Evolutionary conservation across 2,888 invertebrate species (phyloP).

Genomic region (Acleris cristana): DNA sequence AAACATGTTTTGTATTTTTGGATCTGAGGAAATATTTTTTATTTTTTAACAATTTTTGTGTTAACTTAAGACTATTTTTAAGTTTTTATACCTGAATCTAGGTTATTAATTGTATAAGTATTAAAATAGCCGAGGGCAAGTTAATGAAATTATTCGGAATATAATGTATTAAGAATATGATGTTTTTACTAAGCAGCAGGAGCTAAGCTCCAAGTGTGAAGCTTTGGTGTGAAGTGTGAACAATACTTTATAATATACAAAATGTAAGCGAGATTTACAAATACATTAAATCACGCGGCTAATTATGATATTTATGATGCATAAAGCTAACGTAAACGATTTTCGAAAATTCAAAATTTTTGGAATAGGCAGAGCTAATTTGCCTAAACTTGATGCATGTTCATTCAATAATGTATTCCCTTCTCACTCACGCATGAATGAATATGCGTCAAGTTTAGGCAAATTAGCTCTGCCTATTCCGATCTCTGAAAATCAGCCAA

Average conservation of each 20-base stretch:
- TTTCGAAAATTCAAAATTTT: no score
- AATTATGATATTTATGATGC: no score
- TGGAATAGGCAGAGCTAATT: no score
- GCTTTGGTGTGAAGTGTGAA: not conserved
- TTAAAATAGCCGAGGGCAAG: not conserved
- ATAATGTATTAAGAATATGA: not conserved
- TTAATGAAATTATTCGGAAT: slow-evolving; percentile 7
- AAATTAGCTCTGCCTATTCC: no score
- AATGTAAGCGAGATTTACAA: not conserved
- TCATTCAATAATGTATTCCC: no score
- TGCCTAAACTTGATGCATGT: no score
- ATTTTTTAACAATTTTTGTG: not conserved
- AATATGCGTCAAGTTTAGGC: no score
- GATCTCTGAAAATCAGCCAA: no score
- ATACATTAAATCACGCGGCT: no score
- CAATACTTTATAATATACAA: not conserved
- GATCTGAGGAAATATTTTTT: not conserved
- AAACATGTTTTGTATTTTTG: not conserved
- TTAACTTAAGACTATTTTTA: not conserved
- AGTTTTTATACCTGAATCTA: not conserved
- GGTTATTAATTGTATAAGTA: not conserved
- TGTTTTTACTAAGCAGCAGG: not conserved
- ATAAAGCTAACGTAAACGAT: no score
- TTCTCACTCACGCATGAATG: no score
- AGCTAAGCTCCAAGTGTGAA: not conserved